Evolutionary conservation across 2,888 invertebrate species (phyloP), one percentile per base, ranked within the genome.

Genomic region (Matsumyia berberina): DNA sequence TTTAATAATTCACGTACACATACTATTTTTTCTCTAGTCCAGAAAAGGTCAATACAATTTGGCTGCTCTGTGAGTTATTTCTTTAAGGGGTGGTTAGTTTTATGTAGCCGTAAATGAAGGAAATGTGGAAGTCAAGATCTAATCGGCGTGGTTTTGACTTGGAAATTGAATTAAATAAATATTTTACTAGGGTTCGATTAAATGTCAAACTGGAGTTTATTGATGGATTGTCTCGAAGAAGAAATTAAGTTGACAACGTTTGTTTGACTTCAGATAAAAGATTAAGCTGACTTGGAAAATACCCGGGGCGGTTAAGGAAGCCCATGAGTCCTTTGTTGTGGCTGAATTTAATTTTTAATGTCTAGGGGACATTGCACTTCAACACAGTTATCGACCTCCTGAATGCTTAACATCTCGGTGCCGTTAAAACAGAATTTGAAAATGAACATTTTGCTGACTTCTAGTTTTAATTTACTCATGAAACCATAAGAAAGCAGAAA

Each of bases 1-100:
- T 12, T 67, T 17, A 67, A 67, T 53, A 37, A 67, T 67, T 67
- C 11, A 67, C 29, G n/a, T 8, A 12, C 0, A 42, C 15, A 17
- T 31, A n/a, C 24, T 53, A 9, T 31, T 17, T 44, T 17, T 44
- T 60, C 17, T 62, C 11, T 17, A 24, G 8, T 15, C 42, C 19
- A 29, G 12, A 12, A 44, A 17, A 5, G 66, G 29, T 55, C 24
- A 24, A 31, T 6, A 11, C 19, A 37, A 57, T 57, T 57, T 39
- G 0, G 6, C 37, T 57, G 37, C n/a, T 31, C n/a, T 8, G n/a
- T 33, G 33, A 12, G 31, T 19, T 33, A 57, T 11, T 42, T 33
- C 42, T 33, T 12, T 0, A 24, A 33, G 11, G 44, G n/a, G n/a
- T n/a, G n/a, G 9, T n/a, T 42, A 0, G 5, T 9, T 8, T 35